Percentiles rank a stretch among this genome's conserved stretches.
Conservation (phyloP, 2,797 vertebrate genomes). For the Tarsius wallacei region DNA sequence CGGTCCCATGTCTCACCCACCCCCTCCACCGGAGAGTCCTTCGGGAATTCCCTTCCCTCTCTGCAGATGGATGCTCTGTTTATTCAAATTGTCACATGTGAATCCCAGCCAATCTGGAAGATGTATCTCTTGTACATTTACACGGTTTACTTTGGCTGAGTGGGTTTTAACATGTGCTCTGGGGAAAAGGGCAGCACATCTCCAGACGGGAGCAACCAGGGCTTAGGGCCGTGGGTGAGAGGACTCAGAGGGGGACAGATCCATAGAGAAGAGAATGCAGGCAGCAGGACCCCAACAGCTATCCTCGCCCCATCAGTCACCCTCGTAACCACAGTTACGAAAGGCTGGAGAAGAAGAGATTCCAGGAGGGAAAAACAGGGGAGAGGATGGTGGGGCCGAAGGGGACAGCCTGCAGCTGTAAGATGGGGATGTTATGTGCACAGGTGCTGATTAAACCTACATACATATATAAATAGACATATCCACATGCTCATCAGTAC, state of each 20-base stretch:
- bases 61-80: constrained; percentile 62
- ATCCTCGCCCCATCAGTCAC: background rate
- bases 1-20: background rate
- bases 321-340: background rate
- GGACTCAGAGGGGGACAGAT: background rate
- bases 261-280: background rate
- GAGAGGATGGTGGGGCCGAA: background rate
- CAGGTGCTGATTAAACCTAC: background rate
- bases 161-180: constrained; percentile 58
- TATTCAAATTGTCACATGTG: constrained; percentile 72
- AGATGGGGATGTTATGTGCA: background rate
- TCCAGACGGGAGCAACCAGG: background rate
- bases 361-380: background rate
- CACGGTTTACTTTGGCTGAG: constrained; percentile 67
- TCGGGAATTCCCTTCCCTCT: background rate
- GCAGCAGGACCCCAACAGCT: background rate
- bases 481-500: background rate
- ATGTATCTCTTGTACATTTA: constrained; percentile 62
- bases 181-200: constrained; percentile 2
- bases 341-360: background rate
- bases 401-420: background rate
- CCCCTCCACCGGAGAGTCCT: background rate
- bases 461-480: accelerated
- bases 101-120: constrained; percentile 42
- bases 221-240: background rate